Base-by-base conservation (phyloP, 2,113 vertebrate genomes). In the Leptodactylus fuscus region DNA sequence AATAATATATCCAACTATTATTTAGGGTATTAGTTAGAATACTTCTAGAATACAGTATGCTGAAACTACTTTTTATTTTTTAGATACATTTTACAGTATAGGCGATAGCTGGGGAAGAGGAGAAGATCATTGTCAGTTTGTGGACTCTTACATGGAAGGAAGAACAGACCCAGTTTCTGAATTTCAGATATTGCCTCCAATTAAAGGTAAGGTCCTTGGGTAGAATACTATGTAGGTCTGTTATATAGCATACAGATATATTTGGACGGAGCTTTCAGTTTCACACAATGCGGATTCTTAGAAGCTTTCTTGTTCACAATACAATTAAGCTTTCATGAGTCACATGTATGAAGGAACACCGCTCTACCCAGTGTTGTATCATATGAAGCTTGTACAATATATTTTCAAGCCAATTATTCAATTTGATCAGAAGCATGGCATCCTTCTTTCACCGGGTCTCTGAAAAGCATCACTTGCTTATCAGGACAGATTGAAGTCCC, bases 41-140 rank as follows among this genome's bases (percentile, higher is more conserved):
- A n/a, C n/a, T n/a, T n/a, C n/a, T n/a, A n/a, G n/a, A n/a, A n/a
- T n/a, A n/a, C n/a, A 67, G 8, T 67, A 36, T 20, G 7, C 16
- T 34, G 15, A 36, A 20, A 20, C 5, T 11, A 34, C 8, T 67
- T 67, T 44, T 44, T 44, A 44, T 83, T 58, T 46, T 89, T 65
- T 92, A 99, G 98, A 97, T 80, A 96, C 95, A 0, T 99, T 99
- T 92, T 97, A 98, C 88, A 98, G 95, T 88, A 94, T 99, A 51
- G 97, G 96, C 74, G 98, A 99, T 87, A 96, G 97, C 79, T 95
- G 95, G 91, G 98, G 98, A 74, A 94, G 96, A 88, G 97, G 98
- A 0, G 98, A 99, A 87, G 98, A 99, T 91, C 98, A 99, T 84
- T 99, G 98, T 88, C 98, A 99, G 74, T 99, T 99, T 93, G 98